These are phyloP conservation scores for Ciconia nigra DNA, from an alignment of 2,797 vertebrate species.

Conservation along the genomic window DNA sequence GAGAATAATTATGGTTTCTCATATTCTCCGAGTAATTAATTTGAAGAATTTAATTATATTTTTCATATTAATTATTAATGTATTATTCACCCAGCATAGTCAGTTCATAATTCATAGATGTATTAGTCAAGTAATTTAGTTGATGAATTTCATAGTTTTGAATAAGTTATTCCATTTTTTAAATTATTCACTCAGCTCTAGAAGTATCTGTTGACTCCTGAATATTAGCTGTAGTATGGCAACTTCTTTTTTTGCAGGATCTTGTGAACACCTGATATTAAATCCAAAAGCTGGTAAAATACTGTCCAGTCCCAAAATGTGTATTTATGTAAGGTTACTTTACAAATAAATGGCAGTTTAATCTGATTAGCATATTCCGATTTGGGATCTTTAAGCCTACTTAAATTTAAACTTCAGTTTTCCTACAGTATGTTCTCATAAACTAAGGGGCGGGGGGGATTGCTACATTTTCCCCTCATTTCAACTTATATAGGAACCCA, in stretches of 20 bases:
- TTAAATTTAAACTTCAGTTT: not conserved
- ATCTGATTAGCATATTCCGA: not conserved
- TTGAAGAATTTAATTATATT: conserved; percentile 72
- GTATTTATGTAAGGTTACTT: not conserved
- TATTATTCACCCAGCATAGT: conserved; percentile 62
- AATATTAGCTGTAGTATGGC: not conserved
- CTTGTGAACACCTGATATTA: not conserved
- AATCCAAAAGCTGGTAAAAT: not conserved
- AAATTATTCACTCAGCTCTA: conserved; percentile 48
- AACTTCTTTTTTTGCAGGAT: not conserved
- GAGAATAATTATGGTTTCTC: conserved; percentile 63
- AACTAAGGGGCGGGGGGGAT: not conserved
- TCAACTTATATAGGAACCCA: not conserved
- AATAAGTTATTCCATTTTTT: conserved; percentile 64
- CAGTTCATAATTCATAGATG: conserved; percentile 65
- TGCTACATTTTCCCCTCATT: not conserved
- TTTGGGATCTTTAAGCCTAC: not conserved
- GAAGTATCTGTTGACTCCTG: not conserved
- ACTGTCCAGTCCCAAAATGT: not conserved
- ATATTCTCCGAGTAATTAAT: conserved; percentile 67
- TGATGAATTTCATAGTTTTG: conserved; percentile 69
- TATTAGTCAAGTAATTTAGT: conserved; percentile 71
- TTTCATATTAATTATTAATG: conserved; percentile 72
- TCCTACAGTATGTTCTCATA: not conserved
- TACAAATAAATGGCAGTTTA: not conserved